A percentile compares a stretch with the other conserved stretches of the same genome.
Evolutionary conservation across 2,797 vertebrate genomes (phyloP).

Genomic region (Glyptemys insculpta): DNA sequence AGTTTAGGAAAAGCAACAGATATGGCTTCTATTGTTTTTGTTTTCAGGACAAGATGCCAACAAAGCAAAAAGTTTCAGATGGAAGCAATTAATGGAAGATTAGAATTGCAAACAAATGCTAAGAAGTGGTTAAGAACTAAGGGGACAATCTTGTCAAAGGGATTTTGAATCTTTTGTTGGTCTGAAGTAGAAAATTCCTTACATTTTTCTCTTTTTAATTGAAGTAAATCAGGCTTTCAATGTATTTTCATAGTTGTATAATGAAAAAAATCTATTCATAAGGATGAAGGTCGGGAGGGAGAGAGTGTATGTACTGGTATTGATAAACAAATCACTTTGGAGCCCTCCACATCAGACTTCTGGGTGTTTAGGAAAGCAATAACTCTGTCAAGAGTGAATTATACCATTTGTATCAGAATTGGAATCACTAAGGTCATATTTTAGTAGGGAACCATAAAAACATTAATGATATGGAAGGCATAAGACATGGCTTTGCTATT

Average conservation of each 20-base stretch:
- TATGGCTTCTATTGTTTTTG: not conserved
- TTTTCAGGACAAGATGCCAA: conserved; percentile 4
- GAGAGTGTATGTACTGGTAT: not conserved
- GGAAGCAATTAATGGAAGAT: not conserved
- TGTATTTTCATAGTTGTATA: not conserved
- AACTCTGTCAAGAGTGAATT: not conserved
- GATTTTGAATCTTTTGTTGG: not conserved
- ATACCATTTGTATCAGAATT: not conserved
- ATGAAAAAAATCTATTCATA: not conserved
- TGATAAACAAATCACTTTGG: not conserved
- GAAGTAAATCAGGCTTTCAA: not conserved
- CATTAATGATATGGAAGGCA: not conserved
- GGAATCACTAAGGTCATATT: not conserved
- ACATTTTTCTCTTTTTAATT: not conserved
- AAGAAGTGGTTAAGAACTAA: not conserved
- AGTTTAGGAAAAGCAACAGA: not conserved
- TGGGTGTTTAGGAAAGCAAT: not conserved
- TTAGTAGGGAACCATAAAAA: not conserved
- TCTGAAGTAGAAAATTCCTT: not conserved
- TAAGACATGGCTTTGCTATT: not conserved
- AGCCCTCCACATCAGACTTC: not conserved
- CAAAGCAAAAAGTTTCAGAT: not conserved
- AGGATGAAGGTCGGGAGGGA: not conserved
- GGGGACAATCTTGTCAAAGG: not conserved
- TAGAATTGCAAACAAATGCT: not conserved